Evolutionary conservation across 2,797 vertebrate species (phyloP).

Genomic region (Galago senegalensis): DNA sequence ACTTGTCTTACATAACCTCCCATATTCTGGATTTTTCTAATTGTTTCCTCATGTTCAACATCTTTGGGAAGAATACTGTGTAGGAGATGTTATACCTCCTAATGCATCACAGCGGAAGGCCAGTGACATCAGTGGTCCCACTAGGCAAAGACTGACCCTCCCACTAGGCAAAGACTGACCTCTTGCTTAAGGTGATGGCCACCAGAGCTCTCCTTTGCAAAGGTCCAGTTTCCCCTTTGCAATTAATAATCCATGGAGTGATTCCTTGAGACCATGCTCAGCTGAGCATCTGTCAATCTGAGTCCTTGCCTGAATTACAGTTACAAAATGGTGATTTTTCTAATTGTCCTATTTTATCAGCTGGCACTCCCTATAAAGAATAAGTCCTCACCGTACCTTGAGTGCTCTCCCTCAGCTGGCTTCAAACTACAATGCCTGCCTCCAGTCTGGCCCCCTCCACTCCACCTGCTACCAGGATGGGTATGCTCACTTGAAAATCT

Average conservation of each 20-base stretch:
- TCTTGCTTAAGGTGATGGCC: neutral
- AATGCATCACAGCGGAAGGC: neutral
- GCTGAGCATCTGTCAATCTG: neutral
- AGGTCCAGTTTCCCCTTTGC: neutral
- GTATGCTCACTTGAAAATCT: neutral
- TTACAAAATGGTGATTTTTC: conserved; percentile 2
- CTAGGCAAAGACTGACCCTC: neutral
- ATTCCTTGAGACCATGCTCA: neutral
- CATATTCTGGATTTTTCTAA: neutral
- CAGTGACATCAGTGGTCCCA: neutral
- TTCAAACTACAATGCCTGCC: neutral
- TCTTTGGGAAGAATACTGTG: neutral
- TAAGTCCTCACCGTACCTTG: neutral
- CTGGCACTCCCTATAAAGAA: neutral
- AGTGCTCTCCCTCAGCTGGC: neutral
- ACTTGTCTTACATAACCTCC: neutral
- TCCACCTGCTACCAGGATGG: neutral
- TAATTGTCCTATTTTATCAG: neutral
- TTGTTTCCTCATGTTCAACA: neutral
- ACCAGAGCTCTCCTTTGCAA: neutral
- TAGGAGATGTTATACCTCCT: neutral
- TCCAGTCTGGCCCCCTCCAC: neutral
- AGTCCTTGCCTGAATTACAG: neutral
- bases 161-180: neutral
- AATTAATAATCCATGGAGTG: neutral